Evolutionary conservation across 2,888 invertebrate species (phyloP).

Genomic region (Spodoptera exigua): DNA sequence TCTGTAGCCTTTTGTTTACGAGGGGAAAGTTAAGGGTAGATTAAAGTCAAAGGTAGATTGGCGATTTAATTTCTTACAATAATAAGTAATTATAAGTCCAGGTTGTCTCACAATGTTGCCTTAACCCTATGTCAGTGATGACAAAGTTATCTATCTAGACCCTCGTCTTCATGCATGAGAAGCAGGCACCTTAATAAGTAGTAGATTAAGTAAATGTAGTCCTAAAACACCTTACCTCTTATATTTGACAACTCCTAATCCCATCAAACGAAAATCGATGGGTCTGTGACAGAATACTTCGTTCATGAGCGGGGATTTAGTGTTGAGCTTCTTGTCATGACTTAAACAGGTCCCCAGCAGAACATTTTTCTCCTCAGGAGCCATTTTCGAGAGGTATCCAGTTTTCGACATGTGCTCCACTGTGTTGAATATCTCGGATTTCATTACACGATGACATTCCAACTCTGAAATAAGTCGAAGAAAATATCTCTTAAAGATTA

Average conservation of each 20-base stretch:
- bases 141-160: no score
- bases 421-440: slow-evolving; percentile 90
- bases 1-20: no score
- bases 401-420: slow-evolving; percentile 84
- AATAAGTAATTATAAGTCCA: no score
- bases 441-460: slow-evolving; percentile 90
- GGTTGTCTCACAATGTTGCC: no score
- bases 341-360: slow-evolving; percentile 86
- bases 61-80: no score
- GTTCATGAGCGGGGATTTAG: slow-evolving; percentile 89
- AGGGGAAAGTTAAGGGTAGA: no score
- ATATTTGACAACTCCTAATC: slow-evolving; percentile 84
- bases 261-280: slow-evolving; percentile 89
- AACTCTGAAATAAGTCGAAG: slow-evolving; percentile 80
- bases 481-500: no score
- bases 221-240: slow-evolving; percentile 64
- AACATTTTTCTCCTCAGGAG: slow-evolving; percentile 84
- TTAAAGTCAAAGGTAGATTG: no score
- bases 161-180: no score
- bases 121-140: no score
- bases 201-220: no score
- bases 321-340: slow-evolving; percentile 88
- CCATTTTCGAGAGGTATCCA: slow-evolving; percentile 64
- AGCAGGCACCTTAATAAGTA: no score
- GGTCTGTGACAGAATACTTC: slow-evolving; percentile 88